These are phyloP conservation scores for Acromyrmex charruanus DNA, from an alignment of 1,140 invertebrate genomes.

Conservation along the genomic window DNA sequence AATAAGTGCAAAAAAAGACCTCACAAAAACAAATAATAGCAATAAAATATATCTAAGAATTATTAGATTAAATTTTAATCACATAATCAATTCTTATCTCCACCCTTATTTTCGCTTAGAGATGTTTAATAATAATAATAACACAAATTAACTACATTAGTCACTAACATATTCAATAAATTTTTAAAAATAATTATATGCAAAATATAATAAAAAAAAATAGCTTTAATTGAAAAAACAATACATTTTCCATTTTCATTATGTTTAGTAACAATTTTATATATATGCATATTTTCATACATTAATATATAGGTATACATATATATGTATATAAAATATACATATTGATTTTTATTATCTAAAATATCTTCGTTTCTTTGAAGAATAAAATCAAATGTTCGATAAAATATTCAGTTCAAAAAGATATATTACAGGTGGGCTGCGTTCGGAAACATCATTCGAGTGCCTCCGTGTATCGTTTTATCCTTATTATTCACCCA, in stretches of 20 bases:
- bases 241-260: slow-evolving; percentile 24
- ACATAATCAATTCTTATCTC: not conserved
- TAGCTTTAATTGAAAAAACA: slow-evolving; percentile 27
- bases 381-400: not conserved
- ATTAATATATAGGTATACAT: not conserved
- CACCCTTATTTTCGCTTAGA: not conserved
- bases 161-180: slow-evolving; percentile 54
- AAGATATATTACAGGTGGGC: not conserved
- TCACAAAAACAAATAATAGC: slow-evolving; percentile 42
- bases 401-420: not conserved
- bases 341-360: not conserved
- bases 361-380: not conserved
- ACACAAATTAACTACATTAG: slow-evolving; percentile 61
- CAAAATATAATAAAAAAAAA: slow-evolving; percentile 49
- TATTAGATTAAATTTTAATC: slow-evolving; percentile 46
- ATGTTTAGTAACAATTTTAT: slow-evolving; percentile 5
- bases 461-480: no score
- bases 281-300: not conserved
- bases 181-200: slow-evolving; percentile 45
- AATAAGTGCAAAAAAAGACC: not conserved
- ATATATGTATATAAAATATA: not conserved
- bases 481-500: no score
- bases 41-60: slow-evolving; percentile 44
- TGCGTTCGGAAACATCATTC: no score
- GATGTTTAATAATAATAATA: slow-evolving; percentile 27